A percentile compares a stretch with the other conserved stretches of the same genome.
Conservation (phyloP, 2,888 invertebrate genomes). For the Magallana nippona region DNA sequence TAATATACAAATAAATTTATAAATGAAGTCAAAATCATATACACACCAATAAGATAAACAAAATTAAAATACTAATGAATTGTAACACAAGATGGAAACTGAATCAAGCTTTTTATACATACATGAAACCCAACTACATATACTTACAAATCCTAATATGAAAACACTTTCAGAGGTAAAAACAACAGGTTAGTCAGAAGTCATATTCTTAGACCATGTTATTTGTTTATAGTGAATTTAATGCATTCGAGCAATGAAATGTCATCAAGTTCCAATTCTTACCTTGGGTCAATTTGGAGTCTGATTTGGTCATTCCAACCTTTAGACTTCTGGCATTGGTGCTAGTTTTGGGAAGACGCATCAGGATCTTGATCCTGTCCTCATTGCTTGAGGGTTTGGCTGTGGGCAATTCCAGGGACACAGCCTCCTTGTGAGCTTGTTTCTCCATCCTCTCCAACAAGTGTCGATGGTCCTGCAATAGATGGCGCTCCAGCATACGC, state of each 20-base stretch:
- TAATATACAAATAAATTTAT: neutral
- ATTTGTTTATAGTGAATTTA: neutral
- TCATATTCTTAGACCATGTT: neutral
- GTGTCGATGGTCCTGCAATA: slow-evolving; percentile 53
- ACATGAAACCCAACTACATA: slow-evolving; percentile 3
- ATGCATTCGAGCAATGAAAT: neutral
- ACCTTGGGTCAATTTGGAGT: slow-evolving; percentile 17
- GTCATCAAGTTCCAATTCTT: neutral
- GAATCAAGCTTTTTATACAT: neutral
- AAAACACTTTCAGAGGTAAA: slow-evolving; percentile 34
- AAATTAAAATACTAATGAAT: neutral
- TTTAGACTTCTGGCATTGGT: slow-evolving; percentile 3
- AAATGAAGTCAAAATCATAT: neutral
- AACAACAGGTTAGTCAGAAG: neutral
- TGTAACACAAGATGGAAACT: neutral
- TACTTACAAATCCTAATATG: slow-evolving; percentile 40
- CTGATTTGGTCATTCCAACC: slow-evolving; percentile 11
- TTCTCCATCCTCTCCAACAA: slow-evolving; percentile 42
- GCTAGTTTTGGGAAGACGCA: slow-evolving; percentile 7
- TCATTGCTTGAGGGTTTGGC: neutral
- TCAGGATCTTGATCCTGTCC: slow-evolving; percentile 35
- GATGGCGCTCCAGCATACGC: slow-evolving; percentile 56
- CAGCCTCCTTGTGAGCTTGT: neutral
- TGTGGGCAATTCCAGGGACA: neutral
- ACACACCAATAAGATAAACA: neutral